A percentile compares a stretch with the other conserved stretches of the same genome.
These are phyloP conservation scores for Drosophila mercatorum DNA, from an alignment of 2,888 invertebrate species.

Conservation along the genomic window DNA sequence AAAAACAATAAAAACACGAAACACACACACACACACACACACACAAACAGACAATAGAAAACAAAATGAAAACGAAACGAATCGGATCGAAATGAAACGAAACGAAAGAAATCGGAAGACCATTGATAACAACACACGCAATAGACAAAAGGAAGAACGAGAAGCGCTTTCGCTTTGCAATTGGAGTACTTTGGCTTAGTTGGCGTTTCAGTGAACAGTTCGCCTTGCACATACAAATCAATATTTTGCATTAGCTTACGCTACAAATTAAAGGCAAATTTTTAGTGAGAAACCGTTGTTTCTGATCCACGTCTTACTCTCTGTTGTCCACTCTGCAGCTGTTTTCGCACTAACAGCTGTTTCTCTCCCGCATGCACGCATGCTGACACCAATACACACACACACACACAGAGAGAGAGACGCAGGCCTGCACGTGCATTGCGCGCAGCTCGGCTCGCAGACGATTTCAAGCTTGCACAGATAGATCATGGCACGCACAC, in stretches of 20 bases:
- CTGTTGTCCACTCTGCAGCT: not conserved
- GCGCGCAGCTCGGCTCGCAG: slow-evolving; percentile 8
- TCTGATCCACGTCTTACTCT: not conserved
- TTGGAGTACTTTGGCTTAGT: slow-evolving; percentile 28
- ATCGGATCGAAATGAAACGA: not conserved
- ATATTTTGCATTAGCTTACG: not conserved
- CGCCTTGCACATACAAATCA: slow-evolving; percentile 17
- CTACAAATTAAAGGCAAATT: slow-evolving; percentile 42
- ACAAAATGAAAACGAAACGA: not conserved
- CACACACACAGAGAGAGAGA: not conserved
- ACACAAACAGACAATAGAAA: not conserved
- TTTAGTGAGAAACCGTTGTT: slow-evolving; percentile 28
- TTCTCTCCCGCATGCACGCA: not conserved
- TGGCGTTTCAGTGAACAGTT: slow-evolving; percentile 45
- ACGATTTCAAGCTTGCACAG: not conserved
- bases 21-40: too few relatives aligned
- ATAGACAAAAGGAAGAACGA: slow-evolving; percentile 1
- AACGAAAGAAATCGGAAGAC: not conserved
- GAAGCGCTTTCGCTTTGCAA: slow-evolving; percentile 25
- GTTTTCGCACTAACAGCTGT: slow-evolving; percentile 16
- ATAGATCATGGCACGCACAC: too few relatives aligned
- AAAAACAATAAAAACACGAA: not conserved
- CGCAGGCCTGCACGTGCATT: not conserved
- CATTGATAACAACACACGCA: not conserved
- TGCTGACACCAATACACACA: not conserved